phyloP scores from a whole-genome alignment of 2,797 vertebrate species.

The Nannoperca australis region DNA sequence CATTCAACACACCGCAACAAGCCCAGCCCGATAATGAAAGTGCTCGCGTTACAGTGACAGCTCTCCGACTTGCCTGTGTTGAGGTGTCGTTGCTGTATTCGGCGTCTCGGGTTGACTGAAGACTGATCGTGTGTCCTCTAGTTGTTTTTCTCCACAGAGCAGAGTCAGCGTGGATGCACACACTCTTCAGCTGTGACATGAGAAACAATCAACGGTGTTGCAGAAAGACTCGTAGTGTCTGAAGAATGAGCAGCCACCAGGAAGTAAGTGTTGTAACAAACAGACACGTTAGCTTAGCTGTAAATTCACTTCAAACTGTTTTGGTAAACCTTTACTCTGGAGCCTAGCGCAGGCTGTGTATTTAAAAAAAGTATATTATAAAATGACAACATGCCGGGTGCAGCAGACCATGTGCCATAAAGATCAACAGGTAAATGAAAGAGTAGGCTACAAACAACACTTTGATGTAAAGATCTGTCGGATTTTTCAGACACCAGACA shows the following conservation, averaged over 20 bases:
- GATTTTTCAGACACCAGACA: constrained; percentile 32
- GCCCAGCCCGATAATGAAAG: constrained; percentile 48
- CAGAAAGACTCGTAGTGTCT: not conserved
- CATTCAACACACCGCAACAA: constrained; percentile 38
- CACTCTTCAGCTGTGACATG: not conserved
- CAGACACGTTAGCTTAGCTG: constrained; percentile 1
- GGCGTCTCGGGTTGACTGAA: constrained; percentile 62
- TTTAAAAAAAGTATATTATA: not conserved
- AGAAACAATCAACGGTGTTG: not conserved
- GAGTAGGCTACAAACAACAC: not conserved
- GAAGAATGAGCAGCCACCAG: constrained; percentile 63
- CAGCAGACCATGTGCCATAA: not conserved
- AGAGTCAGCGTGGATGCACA: constrained; percentile 13
- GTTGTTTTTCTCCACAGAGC: constrained; percentile 11
- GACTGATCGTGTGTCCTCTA: constrained; percentile 53
- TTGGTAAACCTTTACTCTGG: not conserved
- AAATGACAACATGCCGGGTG: not conserved
- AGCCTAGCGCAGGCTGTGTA: not conserved
- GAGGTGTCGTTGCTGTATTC: constrained; percentile 38
- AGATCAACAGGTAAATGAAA: not conserved
- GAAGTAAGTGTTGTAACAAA: constrained; percentile 76
- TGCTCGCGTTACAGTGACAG: constrained; percentile 12
- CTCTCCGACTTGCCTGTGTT: not conserved
- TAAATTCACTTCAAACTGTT: not conserved
- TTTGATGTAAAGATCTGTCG: not conserved